A percentile compares a stretch with the other conserved stretches of the same genome.
Conservation (phyloP, 2,888 invertebrate species). For the Punctoribates punctum region DNA sequence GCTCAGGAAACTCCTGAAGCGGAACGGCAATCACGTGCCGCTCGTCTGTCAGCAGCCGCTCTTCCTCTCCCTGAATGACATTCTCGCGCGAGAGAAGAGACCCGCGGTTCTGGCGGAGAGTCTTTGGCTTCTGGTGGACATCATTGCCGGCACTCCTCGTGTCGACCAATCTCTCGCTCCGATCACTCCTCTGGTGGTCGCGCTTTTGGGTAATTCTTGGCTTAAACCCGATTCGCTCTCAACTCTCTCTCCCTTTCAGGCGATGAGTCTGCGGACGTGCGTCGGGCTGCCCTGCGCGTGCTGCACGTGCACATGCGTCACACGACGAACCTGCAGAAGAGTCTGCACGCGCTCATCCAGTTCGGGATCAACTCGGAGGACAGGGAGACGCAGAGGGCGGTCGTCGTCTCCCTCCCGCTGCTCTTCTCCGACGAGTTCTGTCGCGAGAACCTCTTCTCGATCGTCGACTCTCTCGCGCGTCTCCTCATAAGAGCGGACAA, state of each 20-base stretch:
- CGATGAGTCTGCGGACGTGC: not conserved
- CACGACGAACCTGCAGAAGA: constrained; percentile 54
- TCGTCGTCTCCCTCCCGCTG: constrained; percentile 54
- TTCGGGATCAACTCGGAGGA: constrained; percentile 54
- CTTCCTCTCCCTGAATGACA: not conserved
- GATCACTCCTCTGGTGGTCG: not conserved
- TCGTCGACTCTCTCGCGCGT: constrained; percentile 48
- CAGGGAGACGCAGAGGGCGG: constrained; percentile 52
- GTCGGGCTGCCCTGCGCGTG: constrained; percentile 54
- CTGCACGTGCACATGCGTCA: constrained; percentile 56
- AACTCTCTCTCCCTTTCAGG: too few species aligned
- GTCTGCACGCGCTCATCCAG: constrained; percentile 53
- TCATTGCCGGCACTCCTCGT: constrained; percentile 36
- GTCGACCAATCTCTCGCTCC: constrained; percentile 27
- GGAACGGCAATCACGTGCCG: too few species aligned
- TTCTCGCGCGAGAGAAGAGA: not conserved
- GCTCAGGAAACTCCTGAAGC: too few species aligned
- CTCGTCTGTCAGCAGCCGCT: too few species aligned
- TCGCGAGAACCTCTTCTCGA: constrained; percentile 51
- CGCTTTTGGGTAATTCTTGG: not conserved
- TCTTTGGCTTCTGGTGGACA: constrained; percentile 39
- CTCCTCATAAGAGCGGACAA: constrained; percentile 49
- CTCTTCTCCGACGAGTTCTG: constrained; percentile 55
- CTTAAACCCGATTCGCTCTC: too few species aligned
- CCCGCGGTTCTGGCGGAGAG: not conserved